Conservation (phyloP, 2,113 vertebrate genomes). For the Chrysemys picta region DNA sequence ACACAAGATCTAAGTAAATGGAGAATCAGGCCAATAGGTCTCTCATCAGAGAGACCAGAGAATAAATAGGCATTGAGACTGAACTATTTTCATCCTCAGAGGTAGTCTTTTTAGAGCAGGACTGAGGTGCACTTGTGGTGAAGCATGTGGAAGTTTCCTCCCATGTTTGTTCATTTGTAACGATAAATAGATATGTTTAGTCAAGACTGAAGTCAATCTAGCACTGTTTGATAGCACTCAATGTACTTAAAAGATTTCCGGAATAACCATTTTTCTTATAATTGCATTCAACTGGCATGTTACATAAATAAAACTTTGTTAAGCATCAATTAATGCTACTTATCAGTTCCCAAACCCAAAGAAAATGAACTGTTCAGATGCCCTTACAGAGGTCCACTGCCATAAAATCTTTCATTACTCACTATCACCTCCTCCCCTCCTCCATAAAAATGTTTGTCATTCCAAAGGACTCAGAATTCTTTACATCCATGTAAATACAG, state of each 20-base stretch:
- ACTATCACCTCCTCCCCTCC: accelerated
- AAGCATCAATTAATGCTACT: not conserved
- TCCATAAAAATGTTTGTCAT: not conserved
- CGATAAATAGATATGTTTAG: not conserved
- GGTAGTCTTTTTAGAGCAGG: not conserved
- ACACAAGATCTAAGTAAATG: not conserved
- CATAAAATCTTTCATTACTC: not conserved
- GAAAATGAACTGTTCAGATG: not conserved
- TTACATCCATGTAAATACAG: not conserved
- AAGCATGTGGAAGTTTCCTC: not conserved
- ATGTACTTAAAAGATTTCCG: not conserved
- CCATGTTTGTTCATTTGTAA: not conserved
- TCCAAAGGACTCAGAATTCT: not conserved
- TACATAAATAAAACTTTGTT: not conserved
- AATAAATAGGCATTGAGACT: not conserved
- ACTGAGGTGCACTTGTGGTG: not conserved
- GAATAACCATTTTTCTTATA: not conserved
- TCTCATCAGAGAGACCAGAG: too few species aligned
- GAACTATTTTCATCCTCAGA: not conserved
- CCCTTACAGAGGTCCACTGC: accelerated
- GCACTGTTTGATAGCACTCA: not conserved
- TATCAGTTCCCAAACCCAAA: not conserved
- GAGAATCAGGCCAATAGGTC: not conserved
- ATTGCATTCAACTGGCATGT: not conserved
- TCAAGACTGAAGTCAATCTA: not conserved